These are phyloP conservation scores for Leptinotarsa juncta DNA, from an alignment of 2,888 invertebrate genomes.

Conservation along the genomic window DNA sequence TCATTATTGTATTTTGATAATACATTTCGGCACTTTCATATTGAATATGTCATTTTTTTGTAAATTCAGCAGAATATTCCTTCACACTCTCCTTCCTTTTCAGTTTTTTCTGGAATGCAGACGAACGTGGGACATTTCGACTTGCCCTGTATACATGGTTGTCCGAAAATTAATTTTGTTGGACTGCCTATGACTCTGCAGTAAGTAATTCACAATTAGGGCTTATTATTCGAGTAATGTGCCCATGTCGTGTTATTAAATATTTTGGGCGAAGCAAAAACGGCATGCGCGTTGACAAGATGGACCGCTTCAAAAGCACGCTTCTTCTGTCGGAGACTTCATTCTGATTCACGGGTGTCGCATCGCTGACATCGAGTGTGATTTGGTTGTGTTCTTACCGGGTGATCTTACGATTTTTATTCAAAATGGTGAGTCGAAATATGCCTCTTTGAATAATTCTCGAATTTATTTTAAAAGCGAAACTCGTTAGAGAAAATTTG, in stretches of 20 bases:
- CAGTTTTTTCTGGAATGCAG: no score
- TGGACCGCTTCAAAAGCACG: constrained; percentile 28
- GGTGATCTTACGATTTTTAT: constrained; percentile 1
- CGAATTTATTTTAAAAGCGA: no score
- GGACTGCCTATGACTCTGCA: neutral
- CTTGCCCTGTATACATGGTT: neutral
- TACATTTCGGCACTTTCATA: no score
- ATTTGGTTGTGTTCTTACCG: constrained; percentile 40
- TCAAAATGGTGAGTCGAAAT: constrained; percentile 45
- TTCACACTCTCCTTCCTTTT: neutral
- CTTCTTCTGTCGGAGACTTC: constrained; percentile 30
- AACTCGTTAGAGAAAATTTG: no score
- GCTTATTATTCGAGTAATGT: constrained; percentile 5
- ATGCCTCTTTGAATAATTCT: no score
- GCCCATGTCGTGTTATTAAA: constrained; percentile 16
- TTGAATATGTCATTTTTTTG: no score
- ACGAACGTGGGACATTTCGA: neutral
- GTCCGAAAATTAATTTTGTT: neutral
- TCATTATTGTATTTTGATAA: no score
- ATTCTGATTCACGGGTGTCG: constrained; percentile 56
- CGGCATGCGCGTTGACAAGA: constrained; percentile 32
- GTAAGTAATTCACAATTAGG: constrained; percentile 10
- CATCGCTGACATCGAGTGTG: constrained; percentile 60
- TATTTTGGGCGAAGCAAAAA: constrained; percentile 5
- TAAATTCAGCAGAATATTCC: no score